Evolutionary conservation across 2,888 invertebrate genomes (phyloP).

Genomic region (Harmothoe impar): DNA sequence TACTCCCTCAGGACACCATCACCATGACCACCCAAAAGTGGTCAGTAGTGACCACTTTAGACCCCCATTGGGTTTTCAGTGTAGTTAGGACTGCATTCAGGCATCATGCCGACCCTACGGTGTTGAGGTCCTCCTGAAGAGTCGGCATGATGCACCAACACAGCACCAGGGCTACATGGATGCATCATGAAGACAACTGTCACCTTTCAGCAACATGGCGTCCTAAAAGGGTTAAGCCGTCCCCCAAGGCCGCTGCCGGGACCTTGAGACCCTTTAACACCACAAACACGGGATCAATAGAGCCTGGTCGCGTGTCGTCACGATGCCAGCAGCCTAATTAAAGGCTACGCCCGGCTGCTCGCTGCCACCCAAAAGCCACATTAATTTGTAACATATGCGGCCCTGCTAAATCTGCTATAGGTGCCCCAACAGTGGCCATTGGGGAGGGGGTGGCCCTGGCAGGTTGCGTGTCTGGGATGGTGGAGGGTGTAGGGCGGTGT

Average conservation of each 20-base stretch:
- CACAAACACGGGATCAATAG: conserved; percentile 1
- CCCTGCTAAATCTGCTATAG: neutral
- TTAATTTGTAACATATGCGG: conserved; percentile 41
- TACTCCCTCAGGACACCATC: too few species aligned
- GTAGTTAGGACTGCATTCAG: too few species aligned
- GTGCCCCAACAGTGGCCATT: neutral
- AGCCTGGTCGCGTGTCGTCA: conserved; percentile 26
- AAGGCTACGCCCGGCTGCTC: neutral
- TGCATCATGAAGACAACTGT: too few species aligned
- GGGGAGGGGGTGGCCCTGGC: neutral
- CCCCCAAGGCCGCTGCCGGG: neutral
- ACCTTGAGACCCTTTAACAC: conserved; percentile 21
- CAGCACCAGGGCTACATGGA: too few species aligned
- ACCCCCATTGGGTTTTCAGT: too few species aligned
- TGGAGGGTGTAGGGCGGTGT: neutral
- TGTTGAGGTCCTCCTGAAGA: too few species aligned
- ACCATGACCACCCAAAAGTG: too few species aligned
- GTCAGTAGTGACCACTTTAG: too few species aligned
- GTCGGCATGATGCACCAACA: too few species aligned
- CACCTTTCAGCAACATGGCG: too few species aligned
- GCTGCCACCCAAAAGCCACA: conserved; percentile 13
- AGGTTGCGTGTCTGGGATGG: neutral
- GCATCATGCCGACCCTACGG: too few species aligned
- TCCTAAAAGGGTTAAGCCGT: too few species aligned
- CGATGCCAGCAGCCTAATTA: neutral